A percentile compares a stretch with the other conserved stretches of the same genome.
phyloP scores from a whole-genome alignment of 2,888 invertebrate genomes.

The Ariolimax columbianus region DNA sequence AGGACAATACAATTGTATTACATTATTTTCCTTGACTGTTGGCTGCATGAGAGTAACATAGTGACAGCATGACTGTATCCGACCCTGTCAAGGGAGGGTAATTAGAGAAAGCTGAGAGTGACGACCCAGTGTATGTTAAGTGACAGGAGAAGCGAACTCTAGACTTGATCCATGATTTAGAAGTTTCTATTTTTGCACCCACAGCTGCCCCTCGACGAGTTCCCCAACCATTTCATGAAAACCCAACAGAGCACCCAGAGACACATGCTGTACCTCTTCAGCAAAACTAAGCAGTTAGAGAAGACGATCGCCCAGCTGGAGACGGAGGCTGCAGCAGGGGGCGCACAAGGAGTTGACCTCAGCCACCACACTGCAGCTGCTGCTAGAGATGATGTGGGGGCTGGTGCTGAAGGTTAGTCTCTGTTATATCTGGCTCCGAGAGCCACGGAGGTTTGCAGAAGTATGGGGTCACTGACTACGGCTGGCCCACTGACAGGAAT shows the following conservation, averaged over 20 bases:
- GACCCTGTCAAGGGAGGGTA: too few species aligned
- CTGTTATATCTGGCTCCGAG: too few species aligned
- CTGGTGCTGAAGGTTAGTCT: conserved; percentile 28
- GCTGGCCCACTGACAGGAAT: background rate
- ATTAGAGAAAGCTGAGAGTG: too few species aligned
- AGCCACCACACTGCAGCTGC: background rate
- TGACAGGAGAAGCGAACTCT: too few species aligned
- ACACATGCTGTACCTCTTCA: conserved; percentile 43
- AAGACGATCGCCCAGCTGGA: conserved; percentile 15
- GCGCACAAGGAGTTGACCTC: background rate
- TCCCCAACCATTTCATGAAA: conserved; percentile 40
- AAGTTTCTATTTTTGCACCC: too few species aligned
- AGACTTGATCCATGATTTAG: too few species aligned
- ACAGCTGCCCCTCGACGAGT: conserved; percentile 46
- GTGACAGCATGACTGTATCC: too few species aligned
- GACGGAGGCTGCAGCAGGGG: conserved; percentile 13
- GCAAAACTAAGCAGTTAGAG: conserved; percentile 23
- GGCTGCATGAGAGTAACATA: too few species aligned
- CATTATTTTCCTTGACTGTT: too few species aligned
- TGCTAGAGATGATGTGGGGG: background rate
- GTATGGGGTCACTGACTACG: background rate
- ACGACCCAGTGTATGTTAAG: too few species aligned
- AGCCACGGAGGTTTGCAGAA: too few species aligned
- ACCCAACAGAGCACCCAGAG: conserved; percentile 34
- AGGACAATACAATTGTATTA: too few species aligned